phyloP scores from a whole-genome alignment of 1,140 invertebrate species.

The Catajapyx aquilonaris region DNA sequence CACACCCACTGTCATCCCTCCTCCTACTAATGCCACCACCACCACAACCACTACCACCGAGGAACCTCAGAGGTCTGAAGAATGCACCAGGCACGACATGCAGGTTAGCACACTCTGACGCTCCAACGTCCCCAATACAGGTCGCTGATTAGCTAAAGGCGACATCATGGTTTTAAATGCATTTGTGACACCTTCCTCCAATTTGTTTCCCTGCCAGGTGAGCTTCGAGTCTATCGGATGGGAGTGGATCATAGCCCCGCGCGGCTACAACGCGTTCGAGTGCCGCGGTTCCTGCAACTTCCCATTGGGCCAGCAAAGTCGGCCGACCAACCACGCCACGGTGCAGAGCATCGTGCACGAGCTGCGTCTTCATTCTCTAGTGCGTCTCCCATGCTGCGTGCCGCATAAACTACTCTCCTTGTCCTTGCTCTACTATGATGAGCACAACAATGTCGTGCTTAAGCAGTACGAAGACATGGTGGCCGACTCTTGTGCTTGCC shows the following conservation, averaged over 20 bases:
- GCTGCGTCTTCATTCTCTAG: conserved; percentile 20
- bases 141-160: too few species aligned
- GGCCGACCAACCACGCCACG: conserved; percentile 31
- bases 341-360: conserved; percentile 30
- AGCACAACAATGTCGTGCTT: conserved; percentile 28
- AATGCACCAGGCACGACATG: conserved; percentile 14
- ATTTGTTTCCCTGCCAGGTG: too few species aligned
- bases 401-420: conserved; percentile 28
- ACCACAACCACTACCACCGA: not conserved
- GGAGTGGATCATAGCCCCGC: conserved; percentile 27
- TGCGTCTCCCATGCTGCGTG: conserved; percentile 27
- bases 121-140: too few species aligned
- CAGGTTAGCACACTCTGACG: too few species aligned
- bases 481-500: conserved; percentile 28
- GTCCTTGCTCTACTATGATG: conserved; percentile 29
- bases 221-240: conserved; percentile 29
- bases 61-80: conserved; percentile 8
- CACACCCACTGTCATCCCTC: not conserved
- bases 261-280: conserved; percentile 29
- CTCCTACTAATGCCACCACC: not conserved
- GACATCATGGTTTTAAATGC: too few species aligned
- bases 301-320: conserved; percentile 18
- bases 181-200: too few species aligned
- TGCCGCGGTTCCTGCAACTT: conserved; percentile 26
- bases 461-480: conserved; percentile 33